phyloP scores from a whole-genome alignment of 2,113 vertebrate species.

The Otocyon megalotis region DNA sequence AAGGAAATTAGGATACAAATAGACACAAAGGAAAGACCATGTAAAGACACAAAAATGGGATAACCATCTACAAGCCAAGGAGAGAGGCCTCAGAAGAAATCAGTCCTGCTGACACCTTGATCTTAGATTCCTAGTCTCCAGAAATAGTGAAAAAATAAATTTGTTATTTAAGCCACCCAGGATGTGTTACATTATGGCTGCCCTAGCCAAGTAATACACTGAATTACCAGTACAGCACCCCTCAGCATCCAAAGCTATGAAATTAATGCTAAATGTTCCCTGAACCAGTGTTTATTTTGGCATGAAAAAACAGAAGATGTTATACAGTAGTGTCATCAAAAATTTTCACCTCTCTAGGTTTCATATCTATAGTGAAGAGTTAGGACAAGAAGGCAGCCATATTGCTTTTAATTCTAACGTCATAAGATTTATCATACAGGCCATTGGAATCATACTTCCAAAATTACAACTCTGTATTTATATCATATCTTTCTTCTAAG shows the following conservation, averaged over 20 bases:
- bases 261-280: neutral
- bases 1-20: neutral
- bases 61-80: neutral
- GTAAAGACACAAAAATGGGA: neutral
- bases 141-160: neutral
- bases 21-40: neutral
- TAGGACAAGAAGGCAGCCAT: neutral
- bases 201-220: neutral
- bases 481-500: slow-evolving; percentile 54
- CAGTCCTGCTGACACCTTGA: neutral
- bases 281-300: neutral
- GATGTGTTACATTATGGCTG: neutral
- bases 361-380: neutral
- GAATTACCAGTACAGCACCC: neutral
- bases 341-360: neutral
- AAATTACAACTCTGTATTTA: slow-evolving; percentile 63
- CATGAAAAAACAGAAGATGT: neutral
- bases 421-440: neutral
- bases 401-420: neutral
- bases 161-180: neutral
- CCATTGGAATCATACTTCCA: neutral
- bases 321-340: neutral
- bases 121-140: neutral
- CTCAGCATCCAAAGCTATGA: neutral
- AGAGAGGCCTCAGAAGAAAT: neutral